phyloP scores from a whole-genome alignment of 2,113 vertebrate species.

The Spea multiplicata region DNA sequence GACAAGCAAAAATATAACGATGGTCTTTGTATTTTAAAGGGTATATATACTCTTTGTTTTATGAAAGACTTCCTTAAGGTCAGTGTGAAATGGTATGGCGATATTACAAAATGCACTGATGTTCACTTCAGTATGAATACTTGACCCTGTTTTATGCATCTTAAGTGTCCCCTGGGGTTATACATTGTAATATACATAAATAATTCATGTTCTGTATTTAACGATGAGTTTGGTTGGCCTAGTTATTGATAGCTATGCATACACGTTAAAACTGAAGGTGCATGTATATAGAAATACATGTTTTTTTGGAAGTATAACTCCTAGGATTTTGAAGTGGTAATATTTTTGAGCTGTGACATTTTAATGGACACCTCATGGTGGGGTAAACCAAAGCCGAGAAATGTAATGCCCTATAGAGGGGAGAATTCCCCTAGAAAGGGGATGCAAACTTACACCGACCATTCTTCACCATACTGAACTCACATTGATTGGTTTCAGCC shows the following conservation, averaged over 20 bases:
- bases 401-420: too few species aligned
- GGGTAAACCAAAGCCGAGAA: too few species aligned
- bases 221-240: background rate
- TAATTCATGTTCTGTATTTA: constrained; percentile 1
- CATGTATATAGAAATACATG: too few species aligned
- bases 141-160: background rate
- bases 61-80: background rate
- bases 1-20: background rate
- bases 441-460: too few species aligned
- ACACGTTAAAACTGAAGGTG: too few species aligned
- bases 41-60: background rate
- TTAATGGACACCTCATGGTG: too few species aligned
- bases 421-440: too few species aligned
- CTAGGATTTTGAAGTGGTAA: too few species aligned
- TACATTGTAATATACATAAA: background rate
- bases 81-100: background rate
- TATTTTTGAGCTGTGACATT: too few species aligned
- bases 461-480: too few species aligned
- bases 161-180: background rate
- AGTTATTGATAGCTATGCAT: background rate
- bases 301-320: background rate
- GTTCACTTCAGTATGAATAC: background rate
- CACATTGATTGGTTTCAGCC: too few species aligned
- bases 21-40: background rate
- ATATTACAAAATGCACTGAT: background rate